Conservation (phyloP, 2,888 invertebrate genomes). For the Chelonus formosanus region DNA sequence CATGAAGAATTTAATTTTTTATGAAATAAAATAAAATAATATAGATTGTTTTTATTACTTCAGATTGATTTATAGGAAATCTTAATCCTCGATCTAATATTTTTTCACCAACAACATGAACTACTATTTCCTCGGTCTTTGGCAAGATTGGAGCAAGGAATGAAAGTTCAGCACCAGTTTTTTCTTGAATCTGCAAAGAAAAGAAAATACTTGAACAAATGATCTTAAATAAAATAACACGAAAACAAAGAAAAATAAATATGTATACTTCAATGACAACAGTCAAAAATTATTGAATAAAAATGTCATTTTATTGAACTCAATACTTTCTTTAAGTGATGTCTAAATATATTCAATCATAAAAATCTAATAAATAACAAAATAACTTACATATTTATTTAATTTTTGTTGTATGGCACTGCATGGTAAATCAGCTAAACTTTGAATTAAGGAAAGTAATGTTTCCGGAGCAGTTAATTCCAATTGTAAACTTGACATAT, state of each 20-base stretch:
- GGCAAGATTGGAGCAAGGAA: constrained; percentile 69
- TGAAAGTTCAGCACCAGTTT: constrained; percentile 68
- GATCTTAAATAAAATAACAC: constrained; percentile 1
- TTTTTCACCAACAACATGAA: constrained; percentile 69
- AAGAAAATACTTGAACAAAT: background rate
- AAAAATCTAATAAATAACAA: background rate
- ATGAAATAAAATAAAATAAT: too few relatives aligned
- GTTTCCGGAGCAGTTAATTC: constrained; percentile 35
- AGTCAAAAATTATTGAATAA: background rate
- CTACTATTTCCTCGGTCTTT: constrained; percentile 70
- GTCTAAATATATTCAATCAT: too few relatives aligned
- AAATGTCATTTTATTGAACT: background rate
- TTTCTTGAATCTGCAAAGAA: constrained; percentile 59
- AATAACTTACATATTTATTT: constrained; percentile 70
- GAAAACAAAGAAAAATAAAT: background rate
- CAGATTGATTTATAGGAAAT: constrained; percentile 65
- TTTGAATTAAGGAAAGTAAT: constrained; percentile 50
- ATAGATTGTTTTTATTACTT: constrained; percentile 15
- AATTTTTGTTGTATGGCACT: constrained; percentile 69
- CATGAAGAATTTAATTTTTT: constrained; percentile 1
- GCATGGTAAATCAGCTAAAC: constrained; percentile 52
- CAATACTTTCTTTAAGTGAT: background rate
- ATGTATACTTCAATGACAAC: background rate
- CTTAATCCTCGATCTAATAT: constrained; percentile 67
- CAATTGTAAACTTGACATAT: background rate